Conservation (phyloP, 2,113 vertebrate genomes). For the Argyrosomus japonicus region DNA sequence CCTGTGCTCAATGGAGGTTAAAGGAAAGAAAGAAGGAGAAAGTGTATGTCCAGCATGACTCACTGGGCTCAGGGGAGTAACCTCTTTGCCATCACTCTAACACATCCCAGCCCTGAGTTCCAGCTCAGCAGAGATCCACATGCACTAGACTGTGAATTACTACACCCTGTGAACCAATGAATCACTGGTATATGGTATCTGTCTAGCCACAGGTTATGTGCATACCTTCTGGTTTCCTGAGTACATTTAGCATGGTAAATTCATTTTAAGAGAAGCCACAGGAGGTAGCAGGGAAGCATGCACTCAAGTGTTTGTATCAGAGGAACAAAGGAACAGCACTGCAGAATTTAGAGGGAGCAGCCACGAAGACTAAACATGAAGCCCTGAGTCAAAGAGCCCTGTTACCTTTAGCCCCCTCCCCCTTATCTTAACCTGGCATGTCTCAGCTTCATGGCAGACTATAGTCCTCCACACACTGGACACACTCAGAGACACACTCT, state of each 20-base stretch:
- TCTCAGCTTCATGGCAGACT: constrained; percentile 62
- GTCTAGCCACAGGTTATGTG: constrained; percentile 48
- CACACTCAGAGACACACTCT: constrained; percentile 40
- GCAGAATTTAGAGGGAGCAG: constrained; percentile 34
- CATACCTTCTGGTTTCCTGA: constrained; percentile 65
- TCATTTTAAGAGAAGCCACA: constrained; percentile 50
- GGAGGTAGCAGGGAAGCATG: constrained; percentile 9
- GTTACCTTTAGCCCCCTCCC: constrained; percentile 56
- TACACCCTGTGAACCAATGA: constrained; percentile 47
- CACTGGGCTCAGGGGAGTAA: constrained; percentile 37
- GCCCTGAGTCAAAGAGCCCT: constrained; percentile 11
- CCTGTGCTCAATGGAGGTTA: constrained; percentile 23
- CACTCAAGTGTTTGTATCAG: constrained; percentile 5
- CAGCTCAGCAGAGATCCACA: constrained; percentile 44
- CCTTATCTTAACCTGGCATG: constrained; percentile 68
- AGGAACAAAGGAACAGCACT: constrained; percentile 4
- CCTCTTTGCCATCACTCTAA: constrained; percentile 52
- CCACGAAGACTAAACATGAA: constrained; percentile 45
- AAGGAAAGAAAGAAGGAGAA: constrained; percentile 20
- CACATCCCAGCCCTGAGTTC: constrained; percentile 33
- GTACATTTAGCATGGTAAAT: constrained; percentile 53
- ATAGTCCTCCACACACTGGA: constrained; percentile 62
- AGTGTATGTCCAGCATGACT: constrained; percentile 25
- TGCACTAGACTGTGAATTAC: constrained; percentile 53
- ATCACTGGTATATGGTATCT: constrained; percentile 53